These are phyloP conservation scores for Gandaritis pyraliata DNA, from an alignment of 2,888 invertebrate species.

Conservation along the genomic window DNA sequence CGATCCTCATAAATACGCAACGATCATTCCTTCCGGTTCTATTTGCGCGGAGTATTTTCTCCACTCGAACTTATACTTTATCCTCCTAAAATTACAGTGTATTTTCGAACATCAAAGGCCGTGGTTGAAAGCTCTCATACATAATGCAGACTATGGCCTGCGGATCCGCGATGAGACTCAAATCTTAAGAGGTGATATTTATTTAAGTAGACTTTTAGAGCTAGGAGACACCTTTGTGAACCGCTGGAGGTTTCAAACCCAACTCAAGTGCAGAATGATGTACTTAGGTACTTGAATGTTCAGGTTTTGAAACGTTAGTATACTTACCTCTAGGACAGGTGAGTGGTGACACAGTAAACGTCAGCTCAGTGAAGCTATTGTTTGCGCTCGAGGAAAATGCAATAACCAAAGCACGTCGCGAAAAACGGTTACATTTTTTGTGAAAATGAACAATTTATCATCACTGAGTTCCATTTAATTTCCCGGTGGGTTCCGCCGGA, in stretches of 20 bases:
- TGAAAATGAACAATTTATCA: conserved; percentile 7
- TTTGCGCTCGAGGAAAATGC: no score
- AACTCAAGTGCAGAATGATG: conserved; percentile 15
- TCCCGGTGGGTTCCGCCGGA: conserved; percentile 10
- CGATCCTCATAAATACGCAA: conserved; percentile 46
- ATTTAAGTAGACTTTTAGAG: conserved; percentile 53
- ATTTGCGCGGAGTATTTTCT: conserved; percentile 16
- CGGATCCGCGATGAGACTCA: conserved; percentile 53
- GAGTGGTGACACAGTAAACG: no score
- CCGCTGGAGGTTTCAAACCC: conserved; percentile 4
- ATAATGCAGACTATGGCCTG: conserved; percentile 58
- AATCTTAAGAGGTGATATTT: conserved; percentile 62
- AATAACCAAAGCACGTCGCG: background rate
- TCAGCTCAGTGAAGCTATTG: no score
- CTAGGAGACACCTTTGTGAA: conserved; percentile 18
- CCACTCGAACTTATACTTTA: conserved; percentile 6
- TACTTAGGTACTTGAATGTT: background rate
- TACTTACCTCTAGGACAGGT: no score
- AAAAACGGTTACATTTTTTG: background rate
- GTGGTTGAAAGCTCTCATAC: conserved; percentile 49
- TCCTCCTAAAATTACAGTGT: conserved; percentile 10
- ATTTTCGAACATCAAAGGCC: background rate
- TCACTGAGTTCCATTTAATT: conserved; percentile 11
- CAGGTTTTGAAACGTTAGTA: background rate
- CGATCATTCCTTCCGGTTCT: conserved; percentile 39